phyloP scores from a whole-genome alignment of 2,113 vertebrate species.

The Diphyllodes magnificus region DNA sequence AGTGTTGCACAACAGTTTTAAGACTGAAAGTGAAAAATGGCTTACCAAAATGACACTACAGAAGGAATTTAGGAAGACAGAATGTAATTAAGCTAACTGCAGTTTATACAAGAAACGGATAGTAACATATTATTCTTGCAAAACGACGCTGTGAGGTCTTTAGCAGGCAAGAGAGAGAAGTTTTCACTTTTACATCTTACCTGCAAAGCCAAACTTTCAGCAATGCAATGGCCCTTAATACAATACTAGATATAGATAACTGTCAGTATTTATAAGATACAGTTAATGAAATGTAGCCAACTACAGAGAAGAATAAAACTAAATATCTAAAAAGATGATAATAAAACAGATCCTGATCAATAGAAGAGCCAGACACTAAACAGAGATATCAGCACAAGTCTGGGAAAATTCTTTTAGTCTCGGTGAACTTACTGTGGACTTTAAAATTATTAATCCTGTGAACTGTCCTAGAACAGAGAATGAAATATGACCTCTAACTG shows the following conservation, averaged over 20 bases:
- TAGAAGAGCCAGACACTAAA: background rate
- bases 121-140: background rate
- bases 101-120: constrained; percentile 9
- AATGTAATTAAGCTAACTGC: constrained; percentile 26
- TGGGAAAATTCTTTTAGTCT: background rate
- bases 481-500: background rate
- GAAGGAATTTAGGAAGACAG: constrained; percentile 29
- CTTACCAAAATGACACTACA: background rate
- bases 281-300: background rate
- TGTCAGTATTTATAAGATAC: background rate
- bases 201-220: background rate
- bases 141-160: background rate
- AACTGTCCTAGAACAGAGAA: background rate
- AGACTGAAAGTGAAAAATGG: constrained; percentile 26
- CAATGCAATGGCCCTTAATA: background rate
- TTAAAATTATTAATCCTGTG: background rate
- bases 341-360: background rate
- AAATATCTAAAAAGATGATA: background rate
- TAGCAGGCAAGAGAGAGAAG: background rate
- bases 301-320: background rate
- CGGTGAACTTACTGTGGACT: background rate
- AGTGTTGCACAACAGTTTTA: background rate
- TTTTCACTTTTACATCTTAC: background rate
- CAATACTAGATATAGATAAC: background rate
- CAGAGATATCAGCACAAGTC: background rate